Base-by-base conservation (phyloP, 2,888 invertebrate species). In the Napeogenes inachia region DNA sequence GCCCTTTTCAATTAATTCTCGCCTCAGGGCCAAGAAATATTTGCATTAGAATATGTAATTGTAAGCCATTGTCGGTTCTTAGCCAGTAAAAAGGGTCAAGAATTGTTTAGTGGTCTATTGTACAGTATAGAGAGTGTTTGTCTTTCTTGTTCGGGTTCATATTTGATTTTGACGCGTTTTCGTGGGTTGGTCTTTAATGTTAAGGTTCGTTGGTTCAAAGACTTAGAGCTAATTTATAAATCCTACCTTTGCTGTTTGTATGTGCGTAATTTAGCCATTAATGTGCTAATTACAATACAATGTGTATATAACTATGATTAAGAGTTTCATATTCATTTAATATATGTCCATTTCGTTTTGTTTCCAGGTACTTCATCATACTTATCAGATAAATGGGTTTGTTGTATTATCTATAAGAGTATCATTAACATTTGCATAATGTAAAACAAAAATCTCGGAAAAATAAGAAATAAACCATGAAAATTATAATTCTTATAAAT, bases 131-230 rank as follows among this genome's bases (percentile, higher is more conserved):
- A 64, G 60, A 4, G 46, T 88, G 84, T 89, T 88, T 88, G 82
- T 85, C 81, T 87, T 85, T 80, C 75, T 77, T 71, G 72, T 72
- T 72, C 77, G 75, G 76, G 85, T 78, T 82, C 85, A 84, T 85
- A 85, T 87, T 87, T 87, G 75, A 74, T 73, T 73, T 66, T 57
- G 60, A 59, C 33, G 35, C 45, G 13, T 45, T 61, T 58, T 65
- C 60, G 71, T 67, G 68, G 47, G 56, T 68, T 73, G 73, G 66
- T 69, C 12, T 45, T 46, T 21, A 53, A 57, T 55, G 56, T 55
- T 54, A 47, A 61, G 50, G 56, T 61, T 63, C 56, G 63, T 69
- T 72, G 68, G 73, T 70, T 64, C 73, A 71, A 82, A 82, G 81
- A 84, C 80, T 81, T 80, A 75, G 73, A 72, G 71, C 70, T 74